phyloP scores from a whole-genome alignment of 2,113 vertebrate species.

The Vulpes ferrilata region DNA sequence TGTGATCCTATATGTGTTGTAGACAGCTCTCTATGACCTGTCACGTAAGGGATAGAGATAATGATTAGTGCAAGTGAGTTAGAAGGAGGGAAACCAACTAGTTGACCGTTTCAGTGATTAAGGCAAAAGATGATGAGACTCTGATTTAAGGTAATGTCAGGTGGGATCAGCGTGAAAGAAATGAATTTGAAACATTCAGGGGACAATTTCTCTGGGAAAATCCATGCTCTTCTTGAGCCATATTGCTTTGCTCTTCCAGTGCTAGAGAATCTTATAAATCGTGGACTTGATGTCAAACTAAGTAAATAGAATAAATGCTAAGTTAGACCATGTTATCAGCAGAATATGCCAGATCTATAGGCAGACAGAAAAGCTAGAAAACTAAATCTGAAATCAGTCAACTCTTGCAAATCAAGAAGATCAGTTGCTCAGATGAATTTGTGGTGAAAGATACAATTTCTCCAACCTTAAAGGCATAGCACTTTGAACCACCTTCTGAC shows the following conservation, averaged over 20 bases:
- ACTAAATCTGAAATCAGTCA: slow-evolving; percentile 35
- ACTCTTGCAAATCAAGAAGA: slow-evolving; percentile 6
- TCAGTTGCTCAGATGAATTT: slow-evolving; percentile 11
- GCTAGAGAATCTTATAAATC: slow-evolving; percentile 26
- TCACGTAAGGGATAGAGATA: neutral
- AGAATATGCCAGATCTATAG: neutral
- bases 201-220: neutral
- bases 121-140: neutral
- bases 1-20: neutral
- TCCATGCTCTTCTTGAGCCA: neutral
- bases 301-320: slow-evolving; percentile 7
- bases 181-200: neutral
- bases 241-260: neutral
- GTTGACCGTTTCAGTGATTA: neutral
- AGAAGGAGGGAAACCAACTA: neutral
- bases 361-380: neutral
- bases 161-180: neutral
- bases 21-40: neutral
- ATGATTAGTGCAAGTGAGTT: neutral
- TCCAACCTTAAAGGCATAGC: neutral
- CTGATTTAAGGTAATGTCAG: neutral
- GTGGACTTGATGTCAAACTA: slow-evolving; percentile 13
- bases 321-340: neutral
- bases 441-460: neutral
- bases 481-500: slow-evolving; percentile 1